phyloP scores from a whole-genome alignment of 2,113 vertebrate species.

The Ia io region DNA sequence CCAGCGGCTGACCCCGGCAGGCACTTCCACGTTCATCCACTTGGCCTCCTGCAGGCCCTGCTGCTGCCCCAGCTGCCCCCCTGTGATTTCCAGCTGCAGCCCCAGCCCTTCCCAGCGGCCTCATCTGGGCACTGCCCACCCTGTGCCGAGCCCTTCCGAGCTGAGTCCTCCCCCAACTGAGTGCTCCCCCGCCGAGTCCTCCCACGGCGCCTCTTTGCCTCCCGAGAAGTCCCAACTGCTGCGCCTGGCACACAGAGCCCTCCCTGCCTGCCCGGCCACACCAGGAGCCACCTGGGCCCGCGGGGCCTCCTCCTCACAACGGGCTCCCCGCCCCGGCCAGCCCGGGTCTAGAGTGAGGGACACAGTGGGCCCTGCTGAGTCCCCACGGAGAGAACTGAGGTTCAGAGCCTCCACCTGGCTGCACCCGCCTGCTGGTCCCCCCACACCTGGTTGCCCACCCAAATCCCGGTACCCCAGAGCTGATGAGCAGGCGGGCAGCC shows the following conservation, averaged over 20 bases:
- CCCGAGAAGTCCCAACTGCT: not conserved
- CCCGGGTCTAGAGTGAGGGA: fast-evolving
- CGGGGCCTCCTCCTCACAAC: not conserved
- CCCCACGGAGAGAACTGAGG: not conserved
- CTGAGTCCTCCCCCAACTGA: too few species aligned
- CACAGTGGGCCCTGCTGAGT: not conserved
- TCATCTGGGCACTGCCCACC: not conserved
- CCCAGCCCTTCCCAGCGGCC: not conserved
- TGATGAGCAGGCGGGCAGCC: fast-evolving
- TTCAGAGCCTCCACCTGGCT: not conserved
- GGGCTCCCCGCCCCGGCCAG: not conserved
- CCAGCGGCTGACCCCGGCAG: fast-evolving
- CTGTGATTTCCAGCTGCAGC: not conserved
- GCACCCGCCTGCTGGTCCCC: not conserved
- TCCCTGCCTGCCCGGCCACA: not conserved
- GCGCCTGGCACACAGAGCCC: not conserved
- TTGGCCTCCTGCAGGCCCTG: not conserved
- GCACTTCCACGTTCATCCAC: fast-evolving
- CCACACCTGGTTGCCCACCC: not conserved
- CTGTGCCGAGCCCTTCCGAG: not conserved
- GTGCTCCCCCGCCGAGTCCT: too few species aligned
- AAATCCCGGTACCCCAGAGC: not conserved
- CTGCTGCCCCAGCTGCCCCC: not conserved
- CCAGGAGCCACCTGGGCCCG: not conserved
- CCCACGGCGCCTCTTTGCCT: not conserved